phyloP scores from a whole-genome alignment of 2,113 vertebrate species.

The Ctenomys sociabilis region DNA sequence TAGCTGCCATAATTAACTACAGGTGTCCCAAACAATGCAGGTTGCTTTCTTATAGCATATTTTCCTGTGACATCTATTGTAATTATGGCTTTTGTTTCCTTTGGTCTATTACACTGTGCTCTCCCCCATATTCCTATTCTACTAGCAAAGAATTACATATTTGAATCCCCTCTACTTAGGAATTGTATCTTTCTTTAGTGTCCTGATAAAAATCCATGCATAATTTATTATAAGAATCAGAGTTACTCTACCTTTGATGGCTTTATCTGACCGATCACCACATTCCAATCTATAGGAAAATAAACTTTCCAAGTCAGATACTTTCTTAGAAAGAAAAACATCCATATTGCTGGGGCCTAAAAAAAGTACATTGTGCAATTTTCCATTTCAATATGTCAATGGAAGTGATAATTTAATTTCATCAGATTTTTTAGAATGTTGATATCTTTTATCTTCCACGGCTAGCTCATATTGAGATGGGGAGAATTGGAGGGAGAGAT shows the following conservation, averaged over 20 bases:
- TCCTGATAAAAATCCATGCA: conserved; percentile 64
- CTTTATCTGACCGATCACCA: conserved; percentile 71
- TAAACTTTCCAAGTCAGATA: conserved; percentile 75
- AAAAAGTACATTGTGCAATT: conserved; percentile 62
- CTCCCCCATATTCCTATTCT: conserved; percentile 64
- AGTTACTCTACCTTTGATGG: conserved; percentile 68
- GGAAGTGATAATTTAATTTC: conserved; percentile 73
- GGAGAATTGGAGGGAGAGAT: background rate
- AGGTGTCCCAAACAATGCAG: conserved; percentile 86
- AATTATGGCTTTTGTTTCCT: conserved; percentile 78
- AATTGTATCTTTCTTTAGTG: conserved; percentile 67
- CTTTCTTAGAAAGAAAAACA: conserved; percentile 69
- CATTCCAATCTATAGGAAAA: conserved; percentile 72
- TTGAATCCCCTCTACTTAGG: conserved; percentile 57
- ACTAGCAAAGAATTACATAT: conserved; percentile 57
- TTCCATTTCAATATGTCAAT: conserved; percentile 71
- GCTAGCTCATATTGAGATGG: conserved; percentile 1
- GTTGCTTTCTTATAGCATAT: conserved; percentile 78
- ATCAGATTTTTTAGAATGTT: conserved; percentile 62
- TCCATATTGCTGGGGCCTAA: conserved; percentile 44
- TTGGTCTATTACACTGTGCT: conserved; percentile 67
- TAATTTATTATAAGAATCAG: conserved; percentile 66
- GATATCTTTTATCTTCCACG: conserved; percentile 73
- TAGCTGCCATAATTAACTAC: conserved; percentile 88
- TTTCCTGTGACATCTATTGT: conserved; percentile 85